Evolutionary conservation across 2,888 invertebrate species (phyloP), one percentile per base, ranked within the genome.

Genomic region (Meghimatium bilineatum): DNA sequence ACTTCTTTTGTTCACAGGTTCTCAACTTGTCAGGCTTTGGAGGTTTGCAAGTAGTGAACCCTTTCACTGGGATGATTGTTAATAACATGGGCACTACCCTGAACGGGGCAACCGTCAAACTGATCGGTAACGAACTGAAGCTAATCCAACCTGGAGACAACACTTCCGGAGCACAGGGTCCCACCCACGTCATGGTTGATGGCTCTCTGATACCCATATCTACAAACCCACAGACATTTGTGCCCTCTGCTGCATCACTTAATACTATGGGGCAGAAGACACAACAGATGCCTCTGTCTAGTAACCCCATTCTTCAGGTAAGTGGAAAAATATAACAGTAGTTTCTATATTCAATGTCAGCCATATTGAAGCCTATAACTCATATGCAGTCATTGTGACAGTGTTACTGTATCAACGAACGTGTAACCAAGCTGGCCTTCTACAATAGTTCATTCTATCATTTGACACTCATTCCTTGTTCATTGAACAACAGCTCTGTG

Each of bases 91-190:
- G 52, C 49, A 44, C 44, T 26, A 38, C 83, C 3, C 77, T 88
- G 66, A 90, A 90, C 67, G 92, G 92, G 5, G 91, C 92, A 90
- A 90, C 89, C 5, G 86, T 92, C 85, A 71, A 91, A 38, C 49
- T 92, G 2, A 89, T 91, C 56, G 91, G 90, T 84, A 90, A 90
- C 12, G 89, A 86, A 75, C 69, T 87, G 14, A 81, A 87, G 23
- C 71, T 87, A 10, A 88, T 90, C 6, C 38, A 49, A 10, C 82
- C 89, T 1, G 92, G 92, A 0, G 49, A 77, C 5, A 87, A 85
- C 0, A 90, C 91, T 67, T 44, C 71, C 17, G 67, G 63, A 29
- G n/a, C 72, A n/a, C 84, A 84, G 80, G 78, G 83, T 49, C 84
- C 84, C 52, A 84, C 84, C 2, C 84, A 84, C n/a, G 84, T 84